Conservation (phyloP, 1,140 invertebrate species). For the Orius insidiosus region DNA sequence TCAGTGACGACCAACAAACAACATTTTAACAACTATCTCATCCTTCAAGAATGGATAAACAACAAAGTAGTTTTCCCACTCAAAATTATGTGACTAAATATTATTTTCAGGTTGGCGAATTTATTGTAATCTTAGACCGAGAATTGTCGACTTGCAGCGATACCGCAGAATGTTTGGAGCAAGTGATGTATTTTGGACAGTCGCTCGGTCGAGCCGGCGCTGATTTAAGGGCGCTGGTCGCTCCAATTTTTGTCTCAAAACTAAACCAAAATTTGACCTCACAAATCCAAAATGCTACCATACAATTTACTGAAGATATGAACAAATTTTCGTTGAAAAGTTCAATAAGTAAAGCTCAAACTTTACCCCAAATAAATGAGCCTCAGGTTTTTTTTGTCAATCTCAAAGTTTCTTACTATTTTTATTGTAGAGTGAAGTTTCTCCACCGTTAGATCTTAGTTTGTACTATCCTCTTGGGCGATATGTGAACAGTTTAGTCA, state of each 20-base stretch:
- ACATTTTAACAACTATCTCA: slow-evolving; percentile 47
- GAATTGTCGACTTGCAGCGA: slow-evolving; percentile 38
- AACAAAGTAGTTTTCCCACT: too few species aligned
- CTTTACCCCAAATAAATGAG: slow-evolving; percentile 22
- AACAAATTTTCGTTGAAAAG: slow-evolving; percentile 54
- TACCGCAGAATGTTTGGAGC: slow-evolving; percentile 26
- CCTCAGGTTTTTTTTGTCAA: not conserved
- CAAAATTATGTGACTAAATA: too few species aligned
- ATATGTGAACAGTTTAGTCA: slow-evolving; percentile 75
- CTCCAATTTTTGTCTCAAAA: slow-evolving; percentile 64
- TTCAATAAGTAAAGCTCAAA: slow-evolving; percentile 26
- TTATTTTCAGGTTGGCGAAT: slow-evolving; percentile 50
- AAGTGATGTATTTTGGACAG: slow-evolving; percentile 79
- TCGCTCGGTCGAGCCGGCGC: slow-evolving; percentile 85
- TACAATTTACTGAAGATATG: slow-evolving; percentile 52
- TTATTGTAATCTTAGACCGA: slow-evolving; percentile 52
- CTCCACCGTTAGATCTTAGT: slow-evolving; percentile 61
- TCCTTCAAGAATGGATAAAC: slow-evolving; percentile 62
- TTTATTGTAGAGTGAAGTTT: not conserved
- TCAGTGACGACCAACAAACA: slow-evolving; percentile 27
- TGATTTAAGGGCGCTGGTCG: slow-evolving; percentile 71
- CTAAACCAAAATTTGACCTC: slow-evolving; percentile 41
- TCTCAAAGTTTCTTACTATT: too few species aligned
- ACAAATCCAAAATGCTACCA: slow-evolving; percentile 38
- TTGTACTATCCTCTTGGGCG: slow-evolving; percentile 81